These are phyloP conservation scores for Charaxes varanes DNA, from an alignment of 1,140 invertebrate species.

Conservation along the genomic window DNA sequence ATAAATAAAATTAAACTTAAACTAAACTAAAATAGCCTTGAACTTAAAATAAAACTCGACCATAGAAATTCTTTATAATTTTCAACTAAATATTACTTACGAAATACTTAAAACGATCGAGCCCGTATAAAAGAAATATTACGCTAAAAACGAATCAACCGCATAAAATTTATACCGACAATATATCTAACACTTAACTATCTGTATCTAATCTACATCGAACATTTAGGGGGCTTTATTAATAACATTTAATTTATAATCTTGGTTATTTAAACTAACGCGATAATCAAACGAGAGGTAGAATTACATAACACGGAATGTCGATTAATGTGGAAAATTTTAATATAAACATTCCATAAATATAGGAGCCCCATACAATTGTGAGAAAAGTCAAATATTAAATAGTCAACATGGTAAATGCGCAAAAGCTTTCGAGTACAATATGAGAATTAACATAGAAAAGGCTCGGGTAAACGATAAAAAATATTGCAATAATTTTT, in stretches of 20 bases:
- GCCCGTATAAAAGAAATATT: constrained; percentile 6
- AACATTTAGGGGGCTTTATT: constrained; percentile 51
- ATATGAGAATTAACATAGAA: constrained; percentile 21
- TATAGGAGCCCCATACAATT: constrained; percentile 30
- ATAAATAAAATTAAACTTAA: constrained; percentile 10
- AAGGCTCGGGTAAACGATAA: constrained; percentile 56
- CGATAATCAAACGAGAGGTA: constrained; percentile 36
- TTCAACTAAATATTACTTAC: no score
- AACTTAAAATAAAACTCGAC: constrained; percentile 1
- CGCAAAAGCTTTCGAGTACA: constrained; percentile 55
- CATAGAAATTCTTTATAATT: no score
- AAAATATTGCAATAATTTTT: constrained; percentile 54
- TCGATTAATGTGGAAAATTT: constrained; percentile 16
- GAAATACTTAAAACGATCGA: not conserved
- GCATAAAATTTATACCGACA: constrained; percentile 38
- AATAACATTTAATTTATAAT: constrained; percentile 26
- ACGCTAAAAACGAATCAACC: constrained; percentile 27
- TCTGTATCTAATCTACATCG: constrained; percentile 52
- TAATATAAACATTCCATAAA: constrained; percentile 12
- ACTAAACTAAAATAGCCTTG: not conserved
- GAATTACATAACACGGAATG: constrained; percentile 32
- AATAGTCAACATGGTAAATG: constrained; percentile 71
- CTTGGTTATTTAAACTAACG: constrained; percentile 37
- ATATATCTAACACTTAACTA: constrained; percentile 57
- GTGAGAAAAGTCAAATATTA: constrained; percentile 46